Evolutionary conservation across 2,888 invertebrate species (phyloP).

Genomic region (Mantis religiosa): DNA sequence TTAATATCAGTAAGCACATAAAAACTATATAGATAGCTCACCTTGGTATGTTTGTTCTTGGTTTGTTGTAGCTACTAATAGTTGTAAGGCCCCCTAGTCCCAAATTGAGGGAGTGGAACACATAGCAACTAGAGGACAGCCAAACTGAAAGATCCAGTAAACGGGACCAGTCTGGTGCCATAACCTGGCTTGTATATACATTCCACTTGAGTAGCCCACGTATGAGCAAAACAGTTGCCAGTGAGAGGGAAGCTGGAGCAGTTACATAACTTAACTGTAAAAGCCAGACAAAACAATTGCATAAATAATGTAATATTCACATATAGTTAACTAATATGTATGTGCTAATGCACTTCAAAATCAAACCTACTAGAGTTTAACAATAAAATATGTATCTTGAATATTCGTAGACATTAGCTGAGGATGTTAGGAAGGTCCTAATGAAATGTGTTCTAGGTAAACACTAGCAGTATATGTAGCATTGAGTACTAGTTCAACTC

Average conservation of each 20-base stretch:
- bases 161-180: neutral
- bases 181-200: neutral
- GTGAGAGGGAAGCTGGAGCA: neutral
- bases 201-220: neutral
- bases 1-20: neutral
- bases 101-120: constrained; percentile 13
- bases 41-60: constrained; percentile 4
- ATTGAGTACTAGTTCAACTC: too few species aligned
- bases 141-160: neutral
- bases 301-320: too few species aligned
- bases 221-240: neutral
- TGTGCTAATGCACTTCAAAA: too few species aligned
- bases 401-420: too few species aligned
- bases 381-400: too few species aligned
- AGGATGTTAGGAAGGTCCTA: too few species aligned
- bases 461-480: too few species aligned
- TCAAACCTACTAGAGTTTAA: too few species aligned
- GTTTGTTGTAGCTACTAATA: constrained; percentile 12
- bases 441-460: too few species aligned
- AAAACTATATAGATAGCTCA: neutral
- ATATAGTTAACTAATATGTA: too few species aligned
- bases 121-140: constrained; percentile 4
- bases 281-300: neutral
- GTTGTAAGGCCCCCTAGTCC: constrained; percentile 1
- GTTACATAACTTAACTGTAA: constrained; percentile 7